These are phyloP conservation scores for Homarus americanus DNA, from an alignment of 1,140 invertebrate species.

Conservation along the genomic window DNA sequence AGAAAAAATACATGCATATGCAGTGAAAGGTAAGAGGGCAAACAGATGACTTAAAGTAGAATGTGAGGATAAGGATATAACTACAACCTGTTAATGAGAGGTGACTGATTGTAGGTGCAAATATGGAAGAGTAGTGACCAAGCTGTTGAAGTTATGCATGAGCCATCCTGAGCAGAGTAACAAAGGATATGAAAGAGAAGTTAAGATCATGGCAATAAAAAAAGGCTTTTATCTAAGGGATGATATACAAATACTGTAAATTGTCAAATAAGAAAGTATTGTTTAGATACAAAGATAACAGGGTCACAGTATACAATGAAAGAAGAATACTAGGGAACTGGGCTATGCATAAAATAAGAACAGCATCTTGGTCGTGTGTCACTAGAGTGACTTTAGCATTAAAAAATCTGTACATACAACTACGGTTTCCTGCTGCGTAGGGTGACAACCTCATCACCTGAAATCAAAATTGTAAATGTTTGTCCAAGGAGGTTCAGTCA, in stretches of 20 bases:
- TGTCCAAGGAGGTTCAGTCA: not conserved
- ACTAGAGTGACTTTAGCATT: slow-evolving; percentile 12
- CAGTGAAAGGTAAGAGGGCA: not conserved
- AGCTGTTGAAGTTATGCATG: slow-evolving; percentile 13
- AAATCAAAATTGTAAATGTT: slow-evolving; percentile 18
- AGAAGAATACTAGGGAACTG: not conserved
- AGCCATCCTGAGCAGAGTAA: not conserved
- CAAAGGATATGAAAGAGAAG: not conserved
- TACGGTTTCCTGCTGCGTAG: slow-evolving; percentile 16
- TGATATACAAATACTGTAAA: too few species aligned
- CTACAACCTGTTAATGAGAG: not conserved
- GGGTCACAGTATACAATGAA: not conserved
- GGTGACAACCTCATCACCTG: slow-evolving; percentile 35
- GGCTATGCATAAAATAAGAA: not conserved
- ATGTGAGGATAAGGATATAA: not conserved
- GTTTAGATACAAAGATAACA: not conserved
- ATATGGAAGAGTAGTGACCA: not conserved
- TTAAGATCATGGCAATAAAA: too few species aligned
- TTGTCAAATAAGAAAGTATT: too few species aligned
- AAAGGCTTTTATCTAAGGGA: too few species aligned
- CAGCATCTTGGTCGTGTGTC: not conserved
- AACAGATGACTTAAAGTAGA: not conserved
- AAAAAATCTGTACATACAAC: slow-evolving; percentile 24
- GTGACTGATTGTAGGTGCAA: not conserved
- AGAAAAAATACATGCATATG: not conserved